A percentile compares a stretch with the other conserved stretches of the same genome.
Conservation (phyloP, 2,888 invertebrate species). For the Caradrina kadenii region DNA sequence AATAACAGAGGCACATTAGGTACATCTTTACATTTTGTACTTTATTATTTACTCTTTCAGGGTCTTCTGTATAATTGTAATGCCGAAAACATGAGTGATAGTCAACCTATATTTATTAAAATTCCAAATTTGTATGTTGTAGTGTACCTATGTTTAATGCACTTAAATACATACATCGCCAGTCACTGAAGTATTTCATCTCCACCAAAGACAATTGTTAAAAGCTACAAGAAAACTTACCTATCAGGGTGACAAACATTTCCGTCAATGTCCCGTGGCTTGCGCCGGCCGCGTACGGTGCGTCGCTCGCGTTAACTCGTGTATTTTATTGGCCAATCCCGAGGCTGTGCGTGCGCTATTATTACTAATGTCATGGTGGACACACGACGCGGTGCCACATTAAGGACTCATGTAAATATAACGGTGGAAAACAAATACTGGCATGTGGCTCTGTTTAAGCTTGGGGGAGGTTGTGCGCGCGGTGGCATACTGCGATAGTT, state of each 20-base stretch:
- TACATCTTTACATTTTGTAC: neutral
- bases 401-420: slow-evolving; percentile 37
- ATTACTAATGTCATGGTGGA: slow-evolving; percentile 63
- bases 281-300: slow-evolving; percentile 51
- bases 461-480: slow-evolving; percentile 29
- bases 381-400: slow-evolving; percentile 47
- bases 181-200: no score
- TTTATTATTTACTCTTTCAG: no score
- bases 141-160: no score
- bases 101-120: no score
- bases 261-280: slow-evolving; percentile 12
- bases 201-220: no score
- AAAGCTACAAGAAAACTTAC: neutral
- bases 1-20: neutral
- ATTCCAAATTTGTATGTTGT: no score
- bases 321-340: slow-evolving; percentile 76
- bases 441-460: slow-evolving; percentile 49
- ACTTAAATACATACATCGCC: no score
- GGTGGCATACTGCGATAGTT: slow-evolving; percentile 3
- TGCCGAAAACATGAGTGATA: no score
- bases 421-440: slow-evolving; percentile 54
- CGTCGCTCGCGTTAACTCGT: slow-evolving; percentile 73
- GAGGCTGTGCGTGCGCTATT: slow-evolving; percentile 74
- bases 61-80: no score
- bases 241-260: neutral